These are phyloP conservation scores for Pentalonia nigronervosa DNA, from an alignment of 1,140 invertebrate species.

Conservation along the genomic window DNA sequence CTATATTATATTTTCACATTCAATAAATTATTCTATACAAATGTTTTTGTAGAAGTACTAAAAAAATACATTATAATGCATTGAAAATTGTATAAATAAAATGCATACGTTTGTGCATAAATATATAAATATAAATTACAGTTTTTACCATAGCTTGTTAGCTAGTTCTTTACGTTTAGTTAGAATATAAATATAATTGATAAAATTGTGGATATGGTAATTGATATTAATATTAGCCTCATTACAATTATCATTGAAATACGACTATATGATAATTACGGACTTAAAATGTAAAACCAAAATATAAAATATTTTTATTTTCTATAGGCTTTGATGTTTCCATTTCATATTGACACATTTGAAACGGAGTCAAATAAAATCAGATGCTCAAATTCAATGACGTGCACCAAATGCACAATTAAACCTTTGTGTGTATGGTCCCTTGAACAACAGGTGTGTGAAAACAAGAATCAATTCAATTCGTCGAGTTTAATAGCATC, in stretches of 20 bases:
- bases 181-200: too few relatives aligned
- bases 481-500: not conserved
- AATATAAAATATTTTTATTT: not conserved
- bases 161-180: too few relatives aligned
- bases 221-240: not conserved
- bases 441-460: not conserved
- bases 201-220: too few relatives aligned
- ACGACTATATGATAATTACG: not conserved
- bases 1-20: too few relatives aligned
- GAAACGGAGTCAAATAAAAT: not conserved
- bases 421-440: not conserved
- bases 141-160: too few relatives aligned
- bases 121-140: too few relatives aligned
- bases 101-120: too few relatives aligned
- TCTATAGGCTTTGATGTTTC: not conserved
- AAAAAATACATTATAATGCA: too few relatives aligned
- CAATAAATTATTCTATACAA: too few relatives aligned
- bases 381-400: not conserved
- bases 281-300: not conserved
- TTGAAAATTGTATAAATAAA: too few relatives aligned
- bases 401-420: not conserved
- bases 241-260: not conserved
- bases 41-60: too few relatives aligned
- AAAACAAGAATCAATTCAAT: not conserved
- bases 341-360: not conserved